Conservation (phyloP, 2,113 vertebrate species). For the Nycticorax nycticorax region DNA sequence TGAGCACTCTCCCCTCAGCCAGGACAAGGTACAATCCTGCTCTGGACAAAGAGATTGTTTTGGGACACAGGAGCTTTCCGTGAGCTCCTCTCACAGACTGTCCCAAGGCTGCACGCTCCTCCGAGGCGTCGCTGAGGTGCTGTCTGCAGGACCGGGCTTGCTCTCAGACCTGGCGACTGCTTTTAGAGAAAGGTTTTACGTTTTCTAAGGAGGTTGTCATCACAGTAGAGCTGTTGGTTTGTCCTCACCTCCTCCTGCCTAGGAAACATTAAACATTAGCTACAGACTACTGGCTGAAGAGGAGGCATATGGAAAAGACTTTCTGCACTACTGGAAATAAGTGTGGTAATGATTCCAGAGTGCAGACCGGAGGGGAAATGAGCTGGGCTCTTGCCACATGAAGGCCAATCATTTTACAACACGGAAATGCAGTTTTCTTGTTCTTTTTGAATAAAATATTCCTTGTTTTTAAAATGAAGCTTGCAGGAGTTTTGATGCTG, state of each 20-base stretch:
- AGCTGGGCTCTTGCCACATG: neutral
- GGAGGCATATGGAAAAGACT: neutral
- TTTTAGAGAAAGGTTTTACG: neutral
- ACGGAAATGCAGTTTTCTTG: neutral
- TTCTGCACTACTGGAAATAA: slow-evolving; percentile 33
- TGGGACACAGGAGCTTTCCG: neutral
- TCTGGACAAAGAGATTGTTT: neutral
- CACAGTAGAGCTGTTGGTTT: neutral
- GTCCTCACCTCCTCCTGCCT: neutral
- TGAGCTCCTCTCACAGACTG: neutral
- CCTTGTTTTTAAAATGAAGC: neutral
- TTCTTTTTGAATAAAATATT: neutral
- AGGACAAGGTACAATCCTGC: neutral
- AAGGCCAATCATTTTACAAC: neutral
- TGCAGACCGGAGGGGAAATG: neutral
- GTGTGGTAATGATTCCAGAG: neutral
- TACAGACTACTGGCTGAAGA: neutral
- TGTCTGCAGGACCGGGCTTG: neutral
- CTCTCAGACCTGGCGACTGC: neutral
- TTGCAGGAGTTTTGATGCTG: neutral
- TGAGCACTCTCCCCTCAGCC: neutral
- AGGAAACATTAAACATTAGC: neutral
- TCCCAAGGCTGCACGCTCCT: neutral
- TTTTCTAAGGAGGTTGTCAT: neutral
- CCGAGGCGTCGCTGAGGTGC: fast-evolving